Conservation (phyloP, 35 echinoderm and acorn worm genomes). For the Ophiothrix spiculata region DNA sequence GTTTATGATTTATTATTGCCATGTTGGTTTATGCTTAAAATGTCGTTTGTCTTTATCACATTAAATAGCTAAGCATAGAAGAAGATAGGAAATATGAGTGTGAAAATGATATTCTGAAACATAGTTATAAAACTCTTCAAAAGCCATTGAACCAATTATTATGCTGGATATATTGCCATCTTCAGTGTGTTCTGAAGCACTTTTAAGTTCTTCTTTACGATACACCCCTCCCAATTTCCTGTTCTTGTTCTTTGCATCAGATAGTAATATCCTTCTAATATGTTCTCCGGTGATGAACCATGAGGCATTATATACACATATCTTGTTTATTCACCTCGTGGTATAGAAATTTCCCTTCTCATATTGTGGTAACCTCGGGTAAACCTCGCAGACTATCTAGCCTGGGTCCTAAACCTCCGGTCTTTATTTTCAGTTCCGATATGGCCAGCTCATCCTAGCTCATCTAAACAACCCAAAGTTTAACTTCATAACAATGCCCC, state of each 20-base stretch:
- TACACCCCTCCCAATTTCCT: background rate
- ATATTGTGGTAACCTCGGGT: background rate
- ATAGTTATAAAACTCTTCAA: background rate
- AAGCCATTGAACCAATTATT: background rate
- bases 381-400: background rate
- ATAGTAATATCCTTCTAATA: background rate
- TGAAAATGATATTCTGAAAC: no score
- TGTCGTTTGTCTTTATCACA: no score
- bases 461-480: background rate
- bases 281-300: background rate
- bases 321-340: background rate
- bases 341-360: background rate
- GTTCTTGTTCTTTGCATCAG: background rate
- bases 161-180: no score
- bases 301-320: background rate
- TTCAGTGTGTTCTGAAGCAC: no score
- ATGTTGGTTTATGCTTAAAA: no score
- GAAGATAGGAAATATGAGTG: no score
- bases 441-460: conserved; percentile 6
- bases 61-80: no score
- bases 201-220: background rate
- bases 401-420: background rate
- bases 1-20: no score
- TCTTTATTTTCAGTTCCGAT: conserved; percentile 10
- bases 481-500: conserved; percentile 11